Evolutionary conservation across 2,797 vertebrate genomes (phyloP).

Genomic region (Setipinna tenuifilis): DNA sequence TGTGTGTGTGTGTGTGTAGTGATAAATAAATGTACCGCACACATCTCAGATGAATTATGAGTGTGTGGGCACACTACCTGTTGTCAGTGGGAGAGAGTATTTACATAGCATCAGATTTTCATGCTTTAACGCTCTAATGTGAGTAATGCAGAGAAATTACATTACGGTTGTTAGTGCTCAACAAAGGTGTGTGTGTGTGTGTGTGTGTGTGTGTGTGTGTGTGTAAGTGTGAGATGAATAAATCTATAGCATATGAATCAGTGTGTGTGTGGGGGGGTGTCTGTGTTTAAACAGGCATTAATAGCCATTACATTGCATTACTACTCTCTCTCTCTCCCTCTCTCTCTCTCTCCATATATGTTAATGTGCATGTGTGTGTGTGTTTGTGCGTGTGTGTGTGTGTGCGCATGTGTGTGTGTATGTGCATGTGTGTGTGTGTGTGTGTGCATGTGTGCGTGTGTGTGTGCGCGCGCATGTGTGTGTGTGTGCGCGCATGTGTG

Average conservation of each 20-base stretch:
- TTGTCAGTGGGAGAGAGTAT: conserved; percentile 48
- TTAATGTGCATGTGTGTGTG: too few relatives aligned
- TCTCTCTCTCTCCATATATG: conserved; percentile 46
- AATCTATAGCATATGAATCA: too few relatives aligned
- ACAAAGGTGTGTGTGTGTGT: conserved; percentile 22
- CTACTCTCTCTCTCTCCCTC: conserved; percentile 32
- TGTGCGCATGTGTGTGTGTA: too few relatives aligned
- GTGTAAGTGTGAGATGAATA: not conserved
- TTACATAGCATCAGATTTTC: conserved; percentile 47
- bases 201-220: not conserved
- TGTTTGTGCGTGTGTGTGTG: not conserved
- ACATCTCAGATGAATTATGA: conserved; percentile 41
- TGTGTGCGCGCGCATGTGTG: not conserved
- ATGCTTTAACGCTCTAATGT: conserved; percentile 48
- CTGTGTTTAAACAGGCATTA: too few relatives aligned
- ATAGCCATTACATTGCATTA: too few relatives aligned
- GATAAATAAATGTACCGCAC: conserved; percentile 49
- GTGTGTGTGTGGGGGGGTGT: not conserved
- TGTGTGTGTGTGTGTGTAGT: too few relatives aligned
- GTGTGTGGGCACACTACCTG: conserved; percentile 45
- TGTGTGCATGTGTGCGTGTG: not conserved
- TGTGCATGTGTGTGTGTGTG: not conserved
- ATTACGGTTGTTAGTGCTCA: conserved; percentile 40
- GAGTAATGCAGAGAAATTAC: conserved; percentile 43
- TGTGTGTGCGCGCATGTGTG: conserved; percentile 25